Percentiles rank a stretch among this genome's conserved stretches.
These are phyloP conservation scores for Rhysida immarginata DNA, from an alignment of 1,140 invertebrate species.

Conservation along the genomic window DNA sequence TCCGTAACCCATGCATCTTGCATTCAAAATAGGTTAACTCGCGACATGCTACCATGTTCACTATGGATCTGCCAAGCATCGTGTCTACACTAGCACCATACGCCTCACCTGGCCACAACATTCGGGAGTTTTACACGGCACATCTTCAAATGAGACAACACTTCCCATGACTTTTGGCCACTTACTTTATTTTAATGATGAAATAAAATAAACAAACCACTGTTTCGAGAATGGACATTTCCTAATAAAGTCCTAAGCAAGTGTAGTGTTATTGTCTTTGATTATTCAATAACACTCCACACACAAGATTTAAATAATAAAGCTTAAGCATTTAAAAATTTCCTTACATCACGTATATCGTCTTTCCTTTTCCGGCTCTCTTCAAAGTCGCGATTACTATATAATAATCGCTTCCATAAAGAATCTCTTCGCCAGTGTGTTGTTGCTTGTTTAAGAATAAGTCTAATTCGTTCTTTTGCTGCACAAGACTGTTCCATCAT, in stretches of 20 bases:
- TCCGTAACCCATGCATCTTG: too few species aligned
- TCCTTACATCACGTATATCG: too few species aligned
- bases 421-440: constrained; percentile 53
- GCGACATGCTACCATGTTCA: too few species aligned
- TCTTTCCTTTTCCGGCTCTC: constrained; percentile 18
- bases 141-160: too few species aligned
- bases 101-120: too few species aligned
- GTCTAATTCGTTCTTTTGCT: constrained; percentile 41
- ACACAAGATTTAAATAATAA: background rate
- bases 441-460: constrained; percentile 47
- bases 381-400: constrained; percentile 25
- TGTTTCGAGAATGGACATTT: background rate
- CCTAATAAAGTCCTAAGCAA: background rate
- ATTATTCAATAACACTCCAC: background rate
- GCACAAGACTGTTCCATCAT: constrained; percentile 43
- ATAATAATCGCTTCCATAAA: constrained; percentile 51
- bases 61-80: too few species aligned
- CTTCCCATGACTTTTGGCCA: too few species aligned
- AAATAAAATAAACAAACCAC: background rate
- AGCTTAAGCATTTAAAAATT: too few species aligned
- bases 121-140: too few species aligned
- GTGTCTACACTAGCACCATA: too few species aligned
- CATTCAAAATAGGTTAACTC: too few species aligned
- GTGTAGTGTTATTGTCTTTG: background rate
- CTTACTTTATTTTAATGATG: background rate